phyloP scores from a whole-genome alignment of 2,888 invertebrate genomes.

The Antheraea yamamai region DNA sequence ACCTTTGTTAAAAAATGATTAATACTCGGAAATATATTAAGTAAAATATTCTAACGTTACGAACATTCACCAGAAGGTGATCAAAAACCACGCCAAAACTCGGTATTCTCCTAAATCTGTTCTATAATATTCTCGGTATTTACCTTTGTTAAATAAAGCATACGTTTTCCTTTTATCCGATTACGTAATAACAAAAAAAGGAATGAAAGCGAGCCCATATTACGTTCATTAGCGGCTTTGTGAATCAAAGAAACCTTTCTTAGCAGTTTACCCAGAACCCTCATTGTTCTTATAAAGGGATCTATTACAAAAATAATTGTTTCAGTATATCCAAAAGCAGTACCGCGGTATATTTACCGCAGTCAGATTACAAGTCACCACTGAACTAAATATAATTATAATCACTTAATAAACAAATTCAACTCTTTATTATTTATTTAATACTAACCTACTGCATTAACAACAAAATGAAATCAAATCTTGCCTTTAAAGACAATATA shows the following conservation, averaged over 20 bases:
- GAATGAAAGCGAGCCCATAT: not conserved
- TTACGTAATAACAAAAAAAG: not conserved
- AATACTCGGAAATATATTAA: too few relatives aligned
- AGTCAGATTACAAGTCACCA: too few relatives aligned
- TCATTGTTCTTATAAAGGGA: not conserved
- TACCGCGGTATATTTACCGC: too few relatives aligned
- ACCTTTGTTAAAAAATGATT: too few relatives aligned
- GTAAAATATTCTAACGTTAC: not conserved
- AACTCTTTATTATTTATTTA: too few relatives aligned
- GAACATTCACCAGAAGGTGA: not conserved
- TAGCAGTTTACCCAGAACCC: not conserved
- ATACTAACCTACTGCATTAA: too few relatives aligned
- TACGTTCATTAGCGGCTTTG: not conserved
- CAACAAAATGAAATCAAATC: too few relatives aligned
- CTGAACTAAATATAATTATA: too few relatives aligned
- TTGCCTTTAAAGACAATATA: too few relatives aligned
- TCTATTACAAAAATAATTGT: not conserved
- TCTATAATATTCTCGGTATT: not conserved
- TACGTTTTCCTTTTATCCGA: not conserved
- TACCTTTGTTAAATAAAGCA: constrained; percentile 1
- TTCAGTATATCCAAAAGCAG: too few relatives aligned
- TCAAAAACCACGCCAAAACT: not conserved
- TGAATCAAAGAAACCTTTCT: constrained; percentile 9
- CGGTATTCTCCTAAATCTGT: not conserved
- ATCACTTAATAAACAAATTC: too few relatives aligned